Evolutionary conservation across 2,888 invertebrate genomes (phyloP), one percentile per base, ranked within the genome.

Genomic region (Nymphalis polychloros): DNA sequence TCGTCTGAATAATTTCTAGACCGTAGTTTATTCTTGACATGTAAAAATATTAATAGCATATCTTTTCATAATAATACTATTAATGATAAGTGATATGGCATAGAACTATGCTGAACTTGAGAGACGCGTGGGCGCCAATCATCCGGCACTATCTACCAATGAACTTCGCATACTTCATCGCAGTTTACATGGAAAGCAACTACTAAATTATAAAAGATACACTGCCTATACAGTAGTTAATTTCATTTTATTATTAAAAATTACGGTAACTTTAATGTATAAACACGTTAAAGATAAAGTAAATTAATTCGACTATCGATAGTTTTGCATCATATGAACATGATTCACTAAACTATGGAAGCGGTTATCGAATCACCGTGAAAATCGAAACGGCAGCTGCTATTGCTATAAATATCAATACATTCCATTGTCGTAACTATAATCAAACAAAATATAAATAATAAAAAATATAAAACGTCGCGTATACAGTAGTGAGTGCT

Each of bases 51-150:
- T 35, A 59, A 63, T 50, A 64, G 23, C 55, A 48, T 53, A 20
- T 57, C 60, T 57, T 68, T 27, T 35, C 50, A 62, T 61, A 64
- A 68, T 53, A 69, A 73, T 73, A 74, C 67, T 50, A 77, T 79
- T 82, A 84, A 85, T 83, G 81, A 81, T 82, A 86, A 85, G 82
- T 83, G 84, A 88, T 83, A 80, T 84, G 83, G 82, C 84, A 81
- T 81, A 81, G 81, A 64, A 63, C 63, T 68, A 66, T 68, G 63
- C 81, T 80, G 77, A 76, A 71, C 71, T 68, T 78, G 79, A 79
- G 78, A 79, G 75, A 78, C 72, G 84, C 81, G 89, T 86, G 83
- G 89, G 88, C 83, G 84, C 75, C 77, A 79, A 85, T 87, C 84
- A 84, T 80, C 81, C 78, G 83, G 86, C 86, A 75, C 80, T 87